Base-by-base conservation (phyloP, 2,888 invertebrate species). In the Trimorus sp. region DNA sequence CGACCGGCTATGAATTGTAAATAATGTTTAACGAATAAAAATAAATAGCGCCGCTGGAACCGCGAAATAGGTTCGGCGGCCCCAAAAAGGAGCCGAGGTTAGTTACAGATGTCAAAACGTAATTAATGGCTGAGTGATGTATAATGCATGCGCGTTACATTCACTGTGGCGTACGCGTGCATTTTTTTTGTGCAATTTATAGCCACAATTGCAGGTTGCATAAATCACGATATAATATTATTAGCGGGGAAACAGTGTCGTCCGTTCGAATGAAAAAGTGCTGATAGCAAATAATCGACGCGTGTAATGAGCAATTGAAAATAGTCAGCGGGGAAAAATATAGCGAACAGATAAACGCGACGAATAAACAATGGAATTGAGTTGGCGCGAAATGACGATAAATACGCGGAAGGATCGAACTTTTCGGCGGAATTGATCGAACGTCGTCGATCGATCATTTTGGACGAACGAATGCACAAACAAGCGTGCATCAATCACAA, bases 91-190 rank as follows among this genome's bases (percentile, higher is more conserved):
- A 59, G 16, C 40, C 37, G 40, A 42, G 16, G 36, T 63, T 66
- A 26, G 74, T 59, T 74, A 74, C 63, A 74, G 49, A 59, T 74
- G 74, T 74, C 74, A 74, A 74, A 74, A 74, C 49, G 51, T 59
- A 74, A 74, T 74, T 74, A 74, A 74, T 74, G 58, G 12, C 42
- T 42, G 59, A 74, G 36, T 36, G 51, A 59, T 37, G 45, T 74
- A 48, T 74, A 65, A 58, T 58, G 51, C 73, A 71, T 59, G 26
- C 26, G 42, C 56, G 48, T 37, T 73, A 45, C 38, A 54, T 26
- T 5, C 38, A 45, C 14, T 12, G 36, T 7, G 45, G 36, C 38
- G 12, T 51, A 16, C 54, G 26, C 38, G n/a, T 12, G 5, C n/a
- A 15, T 49, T 74, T 59, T 53, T 66, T 66, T 8, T 40, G 1